phyloP scores from a whole-genome alignment of 2,113 vertebrate species.

The Polypterus senegalus region DNA sequence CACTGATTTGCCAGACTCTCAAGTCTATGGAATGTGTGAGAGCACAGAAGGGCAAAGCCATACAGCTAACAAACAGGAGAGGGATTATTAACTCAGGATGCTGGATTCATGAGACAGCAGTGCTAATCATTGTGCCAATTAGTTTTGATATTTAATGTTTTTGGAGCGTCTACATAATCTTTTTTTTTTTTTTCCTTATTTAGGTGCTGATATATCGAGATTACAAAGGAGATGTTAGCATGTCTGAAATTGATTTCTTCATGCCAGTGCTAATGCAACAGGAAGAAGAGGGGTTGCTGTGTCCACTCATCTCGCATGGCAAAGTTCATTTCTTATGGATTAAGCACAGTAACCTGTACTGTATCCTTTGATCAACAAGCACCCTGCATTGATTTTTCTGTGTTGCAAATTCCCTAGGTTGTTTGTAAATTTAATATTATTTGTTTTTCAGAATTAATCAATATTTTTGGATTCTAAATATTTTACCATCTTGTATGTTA shows the following conservation, averaged over 20 bases:
- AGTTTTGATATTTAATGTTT: not conserved
- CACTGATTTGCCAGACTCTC: no score
- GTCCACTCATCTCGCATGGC: conserved; percentile 64
- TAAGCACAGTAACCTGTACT: conserved; percentile 85
- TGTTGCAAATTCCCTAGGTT: not conserved
- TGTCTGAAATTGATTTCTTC: conserved; percentile 79
- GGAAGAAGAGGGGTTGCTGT: conserved; percentile 69
- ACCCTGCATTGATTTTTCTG: no score
- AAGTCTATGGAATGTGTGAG: no score
- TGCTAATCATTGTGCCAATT: no score
- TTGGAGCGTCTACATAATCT: not conserved
- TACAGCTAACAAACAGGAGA: no score
- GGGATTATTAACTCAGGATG: no score
- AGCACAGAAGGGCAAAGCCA: no score
- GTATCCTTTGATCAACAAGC: conserved; percentile 57
- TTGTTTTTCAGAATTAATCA: no score
- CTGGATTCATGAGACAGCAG: no score
- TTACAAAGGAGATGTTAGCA: conserved; percentile 82
- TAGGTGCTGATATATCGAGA: conserved; percentile 84
- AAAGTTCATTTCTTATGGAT: conserved; percentile 83
- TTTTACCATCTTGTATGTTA: no score
- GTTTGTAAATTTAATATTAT: not conserved
- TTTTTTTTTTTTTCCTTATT: not conserved
- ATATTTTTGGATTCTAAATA: no score
- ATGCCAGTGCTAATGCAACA: conserved; percentile 69